phyloP scores from a whole-genome alignment of 1,140 invertebrate species.

The Vanessa tameamea region DNA sequence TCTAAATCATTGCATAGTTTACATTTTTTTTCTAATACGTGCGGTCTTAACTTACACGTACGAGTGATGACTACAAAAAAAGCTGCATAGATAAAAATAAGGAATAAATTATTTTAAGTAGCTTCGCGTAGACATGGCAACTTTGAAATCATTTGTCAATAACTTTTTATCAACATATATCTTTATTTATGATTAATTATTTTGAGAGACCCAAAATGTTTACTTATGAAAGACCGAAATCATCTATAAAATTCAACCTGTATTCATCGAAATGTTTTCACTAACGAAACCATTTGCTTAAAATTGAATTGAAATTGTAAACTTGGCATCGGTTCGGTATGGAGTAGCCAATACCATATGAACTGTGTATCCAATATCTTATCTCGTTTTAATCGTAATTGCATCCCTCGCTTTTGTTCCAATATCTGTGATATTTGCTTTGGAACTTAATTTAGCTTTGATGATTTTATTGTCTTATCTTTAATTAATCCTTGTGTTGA shows the following conservation, averaged over 20 bases:
- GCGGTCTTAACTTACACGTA: background rate
- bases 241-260: background rate
- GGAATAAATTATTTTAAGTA: background rate
- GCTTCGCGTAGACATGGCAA: background rate
- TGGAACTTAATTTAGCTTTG: slow-evolving; percentile 19
- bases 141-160: background rate
- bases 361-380: slow-evolving; percentile 30
- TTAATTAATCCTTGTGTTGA: background rate
- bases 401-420: slow-evolving; percentile 28
- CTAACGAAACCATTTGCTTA: slow-evolving; percentile 15
- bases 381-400: slow-evolving; percentile 41
- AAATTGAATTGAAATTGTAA: slow-evolving; percentile 20
- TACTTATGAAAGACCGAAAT: background rate
- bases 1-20: too few species aligned
- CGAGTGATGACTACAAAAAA: background rate
- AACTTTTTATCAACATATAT: background rate
- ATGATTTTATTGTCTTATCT: slow-evolving; percentile 4
- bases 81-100: background rate
- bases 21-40: too few species aligned
- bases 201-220: background rate
- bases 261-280: background rate
- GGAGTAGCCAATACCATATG: slow-evolving; percentile 26
- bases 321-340: slow-evolving; percentile 25
- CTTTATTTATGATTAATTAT: background rate
- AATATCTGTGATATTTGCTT: slow-evolving; percentile 22